Evolutionary conservation across 2,888 invertebrate species (phyloP).

Genomic region (Eubasilissa splendida): DNA sequence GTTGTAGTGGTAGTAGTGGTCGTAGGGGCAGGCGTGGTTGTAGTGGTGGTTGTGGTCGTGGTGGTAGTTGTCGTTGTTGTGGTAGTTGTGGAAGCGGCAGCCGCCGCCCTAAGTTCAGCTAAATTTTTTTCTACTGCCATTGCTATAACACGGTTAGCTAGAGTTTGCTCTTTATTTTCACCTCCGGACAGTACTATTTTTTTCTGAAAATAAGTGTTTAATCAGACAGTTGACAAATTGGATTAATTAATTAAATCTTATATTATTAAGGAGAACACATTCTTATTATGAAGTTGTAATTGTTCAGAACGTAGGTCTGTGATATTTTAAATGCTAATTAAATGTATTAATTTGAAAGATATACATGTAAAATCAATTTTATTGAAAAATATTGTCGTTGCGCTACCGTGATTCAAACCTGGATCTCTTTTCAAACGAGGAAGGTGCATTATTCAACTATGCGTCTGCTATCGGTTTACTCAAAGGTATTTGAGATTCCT

Average conservation of each 20-base stretch:
- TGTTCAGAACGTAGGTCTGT: no score
- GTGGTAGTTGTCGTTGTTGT: slow-evolving; percentile 61
- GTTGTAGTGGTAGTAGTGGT: neutral
- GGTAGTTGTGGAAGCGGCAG: slow-evolving; percentile 62
- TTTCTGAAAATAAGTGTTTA: slow-evolving; percentile 65
- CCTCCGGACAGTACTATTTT: slow-evolving; percentile 66
- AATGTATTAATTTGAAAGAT: no score
- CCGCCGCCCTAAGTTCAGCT: slow-evolving; percentile 53
- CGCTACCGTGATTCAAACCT: no score
- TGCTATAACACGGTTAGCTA: slow-evolving; percentile 73
- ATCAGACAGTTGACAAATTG: neutral
- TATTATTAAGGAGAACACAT: neutral
- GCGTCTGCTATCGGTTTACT: no score
- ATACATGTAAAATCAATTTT: no score
- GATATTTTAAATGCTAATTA: no score
- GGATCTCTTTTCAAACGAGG: no score
- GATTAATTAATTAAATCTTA: neutral
- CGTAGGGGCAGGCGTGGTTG: slow-evolving; percentile 49
- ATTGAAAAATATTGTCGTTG: no score
- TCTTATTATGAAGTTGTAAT: no score
- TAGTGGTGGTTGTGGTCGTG: slow-evolving; percentile 55
- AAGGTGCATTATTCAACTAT: no score
- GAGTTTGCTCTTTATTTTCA: slow-evolving; percentile 68
- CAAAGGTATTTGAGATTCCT: no score
- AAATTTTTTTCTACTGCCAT: slow-evolving; percentile 72